Conservation (phyloP, 2,113 vertebrate genomes). For the Ifrita kowaldi region DNA sequence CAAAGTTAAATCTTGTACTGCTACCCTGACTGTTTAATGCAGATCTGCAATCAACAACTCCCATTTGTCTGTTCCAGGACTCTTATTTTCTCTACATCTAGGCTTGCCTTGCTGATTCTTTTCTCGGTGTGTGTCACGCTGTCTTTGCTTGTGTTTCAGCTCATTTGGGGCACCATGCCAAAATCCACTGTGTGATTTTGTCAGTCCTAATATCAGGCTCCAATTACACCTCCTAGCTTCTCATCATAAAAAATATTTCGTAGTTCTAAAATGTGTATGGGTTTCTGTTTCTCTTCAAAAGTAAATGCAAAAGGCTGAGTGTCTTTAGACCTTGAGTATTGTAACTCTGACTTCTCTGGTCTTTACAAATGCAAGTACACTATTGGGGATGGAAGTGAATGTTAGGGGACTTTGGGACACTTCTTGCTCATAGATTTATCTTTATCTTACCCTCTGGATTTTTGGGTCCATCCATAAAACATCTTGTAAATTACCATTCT, state of each 20-base stretch:
- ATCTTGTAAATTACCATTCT: neutral
- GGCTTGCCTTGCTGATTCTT: neutral
- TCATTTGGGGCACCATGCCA: neutral
- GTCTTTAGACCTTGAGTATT: neutral
- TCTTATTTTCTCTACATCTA: neutral
- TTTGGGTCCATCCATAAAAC: neutral
- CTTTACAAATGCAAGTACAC: neutral
- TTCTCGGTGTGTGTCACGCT: neutral
- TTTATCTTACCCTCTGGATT: neutral
- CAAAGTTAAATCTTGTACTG: neutral
- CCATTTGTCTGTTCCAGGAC: neutral
- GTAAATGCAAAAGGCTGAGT: neutral
- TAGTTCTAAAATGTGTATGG: neutral
- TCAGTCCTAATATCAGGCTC: neutral
- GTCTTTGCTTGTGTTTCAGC: neutral
- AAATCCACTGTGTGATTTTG: neutral
- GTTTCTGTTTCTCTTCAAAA: neutral
- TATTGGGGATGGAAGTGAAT: neutral
- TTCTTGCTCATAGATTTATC: neutral
- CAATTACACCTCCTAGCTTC: neutral
- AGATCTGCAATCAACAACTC: neutral
- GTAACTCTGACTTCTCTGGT: neutral
- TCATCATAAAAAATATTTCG: neutral
- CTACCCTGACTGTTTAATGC: neutral
- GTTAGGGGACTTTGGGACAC: neutral